phyloP scores from a whole-genome alignment of 2,113 vertebrate genomes.

The Leucosticte australis region DNA sequence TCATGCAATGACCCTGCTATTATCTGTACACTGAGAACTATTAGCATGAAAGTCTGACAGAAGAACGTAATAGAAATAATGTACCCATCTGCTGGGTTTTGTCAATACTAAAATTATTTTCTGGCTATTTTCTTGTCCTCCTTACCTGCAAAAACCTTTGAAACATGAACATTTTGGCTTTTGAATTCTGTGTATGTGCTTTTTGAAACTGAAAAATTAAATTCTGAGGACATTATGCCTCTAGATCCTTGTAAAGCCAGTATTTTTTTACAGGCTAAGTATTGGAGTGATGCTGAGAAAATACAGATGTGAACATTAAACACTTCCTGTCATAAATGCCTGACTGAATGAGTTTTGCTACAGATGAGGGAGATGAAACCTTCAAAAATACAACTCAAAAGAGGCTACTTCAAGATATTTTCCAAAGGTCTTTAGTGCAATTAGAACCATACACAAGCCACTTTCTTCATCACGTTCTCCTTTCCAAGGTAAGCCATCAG shows the following conservation, averaged over 20 bases:
- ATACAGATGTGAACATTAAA: neutral
- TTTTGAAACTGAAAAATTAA: neutral
- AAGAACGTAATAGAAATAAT: neutral
- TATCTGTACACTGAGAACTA: neutral
- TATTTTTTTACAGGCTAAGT: neutral
- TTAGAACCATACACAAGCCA: neutral
- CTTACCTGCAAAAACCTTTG: neutral
- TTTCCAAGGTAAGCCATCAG: neutral
- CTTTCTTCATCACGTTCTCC: neutral
- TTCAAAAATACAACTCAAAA: neutral
- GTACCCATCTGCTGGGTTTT: neutral
- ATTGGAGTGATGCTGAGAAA: neutral
- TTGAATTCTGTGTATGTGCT: neutral
- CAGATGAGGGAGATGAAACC: neutral
- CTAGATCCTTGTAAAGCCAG: neutral
- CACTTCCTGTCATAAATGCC: neutral
- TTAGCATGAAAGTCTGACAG: neutral
- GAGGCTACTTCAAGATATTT: neutral
- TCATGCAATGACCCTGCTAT: neutral
- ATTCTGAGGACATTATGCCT: neutral
- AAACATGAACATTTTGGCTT: neutral
- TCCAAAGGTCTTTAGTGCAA: neutral
- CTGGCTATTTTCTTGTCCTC: neutral
- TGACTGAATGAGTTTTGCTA: neutral
- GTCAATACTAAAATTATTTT: neutral